These are phyloP conservation scores for Nipponia nippon DNA, from an alignment of 2,113 vertebrate species.

Conservation along the genomic window DNA sequence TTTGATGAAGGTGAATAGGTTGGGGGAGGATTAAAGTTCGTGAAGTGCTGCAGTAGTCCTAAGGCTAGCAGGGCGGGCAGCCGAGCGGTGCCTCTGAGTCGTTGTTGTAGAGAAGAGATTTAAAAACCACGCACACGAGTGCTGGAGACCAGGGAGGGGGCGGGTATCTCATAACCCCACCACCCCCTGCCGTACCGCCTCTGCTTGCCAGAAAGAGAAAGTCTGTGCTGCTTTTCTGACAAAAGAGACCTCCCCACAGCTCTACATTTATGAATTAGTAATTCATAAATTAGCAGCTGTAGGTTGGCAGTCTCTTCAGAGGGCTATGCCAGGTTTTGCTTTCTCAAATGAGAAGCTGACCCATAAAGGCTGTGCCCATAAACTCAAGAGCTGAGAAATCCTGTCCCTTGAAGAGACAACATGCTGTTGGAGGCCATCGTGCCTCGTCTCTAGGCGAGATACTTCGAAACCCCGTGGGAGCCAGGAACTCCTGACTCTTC, in stretches of 20 bases:
- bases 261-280: constrained; percentile 35
- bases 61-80: neutral
- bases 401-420: neutral
- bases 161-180: neutral
- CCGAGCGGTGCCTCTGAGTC: neutral
- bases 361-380: neutral
- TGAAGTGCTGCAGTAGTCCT: neutral
- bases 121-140: neutral
- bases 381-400: neutral
- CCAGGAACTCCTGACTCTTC: neutral
- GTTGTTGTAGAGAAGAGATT: neutral
- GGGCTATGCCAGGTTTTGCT: constrained; percentile 6
- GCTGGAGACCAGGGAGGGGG: neutral
- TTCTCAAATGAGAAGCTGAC: neutral
- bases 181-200: neutral
- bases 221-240: neutral
- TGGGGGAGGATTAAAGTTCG: constrained; percentile 15
- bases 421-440: neutral
- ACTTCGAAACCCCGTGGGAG: neutral
- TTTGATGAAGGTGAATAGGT: neutral
- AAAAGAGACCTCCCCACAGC: neutral
- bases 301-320: neutral
- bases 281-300: constrained; percentile 51
- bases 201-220: neutral
- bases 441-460: neutral